A percentile compares a stretch with the other conserved stretches of the same genome.
Conservation (phyloP, 2,797 vertebrate genomes). For the Orientallactaga sibirica region DNA sequence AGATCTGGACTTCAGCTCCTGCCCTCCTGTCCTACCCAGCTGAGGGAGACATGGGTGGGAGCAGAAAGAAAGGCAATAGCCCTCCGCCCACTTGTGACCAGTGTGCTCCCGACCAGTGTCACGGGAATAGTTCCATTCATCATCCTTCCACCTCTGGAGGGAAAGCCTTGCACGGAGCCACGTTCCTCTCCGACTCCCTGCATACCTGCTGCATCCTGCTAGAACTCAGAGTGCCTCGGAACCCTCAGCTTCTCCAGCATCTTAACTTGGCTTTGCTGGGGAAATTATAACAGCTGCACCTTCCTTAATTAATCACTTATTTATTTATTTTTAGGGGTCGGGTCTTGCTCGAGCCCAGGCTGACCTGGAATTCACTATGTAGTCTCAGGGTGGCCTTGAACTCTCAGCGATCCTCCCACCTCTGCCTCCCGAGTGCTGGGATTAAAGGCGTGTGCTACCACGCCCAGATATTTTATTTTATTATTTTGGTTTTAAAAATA, state of each 20-base stretch:
- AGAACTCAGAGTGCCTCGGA: not conserved
- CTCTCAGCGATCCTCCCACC: too few species aligned
- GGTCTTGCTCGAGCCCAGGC: too few species aligned
- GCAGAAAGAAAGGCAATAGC: not conserved
- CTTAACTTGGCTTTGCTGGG: not conserved
- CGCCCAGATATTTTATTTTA: too few species aligned
- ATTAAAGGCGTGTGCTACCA: too few species aligned
- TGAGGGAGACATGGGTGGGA: not conserved
- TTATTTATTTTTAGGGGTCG: too few species aligned
- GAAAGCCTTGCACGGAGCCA: not conserved
- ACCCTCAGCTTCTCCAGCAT: not conserved
- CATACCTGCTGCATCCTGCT: not conserved
- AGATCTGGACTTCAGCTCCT: not conserved
- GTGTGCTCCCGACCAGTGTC: not conserved
- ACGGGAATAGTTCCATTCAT: not conserved
- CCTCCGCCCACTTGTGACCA: accelerated
- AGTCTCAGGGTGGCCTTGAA: too few species aligned
- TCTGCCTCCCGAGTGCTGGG: too few species aligned
- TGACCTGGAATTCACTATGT: too few species aligned
- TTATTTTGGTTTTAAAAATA: too few species aligned
- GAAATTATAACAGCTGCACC: not conserved
- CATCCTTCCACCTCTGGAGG: not conserved
- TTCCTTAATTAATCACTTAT: not conserved
- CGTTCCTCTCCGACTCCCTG: too few species aligned
- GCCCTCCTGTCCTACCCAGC: not conserved